Evolutionary conservation across 1,140 invertebrate genomes (phyloP).

Genomic region (Euglossa dilemma): DNA sequence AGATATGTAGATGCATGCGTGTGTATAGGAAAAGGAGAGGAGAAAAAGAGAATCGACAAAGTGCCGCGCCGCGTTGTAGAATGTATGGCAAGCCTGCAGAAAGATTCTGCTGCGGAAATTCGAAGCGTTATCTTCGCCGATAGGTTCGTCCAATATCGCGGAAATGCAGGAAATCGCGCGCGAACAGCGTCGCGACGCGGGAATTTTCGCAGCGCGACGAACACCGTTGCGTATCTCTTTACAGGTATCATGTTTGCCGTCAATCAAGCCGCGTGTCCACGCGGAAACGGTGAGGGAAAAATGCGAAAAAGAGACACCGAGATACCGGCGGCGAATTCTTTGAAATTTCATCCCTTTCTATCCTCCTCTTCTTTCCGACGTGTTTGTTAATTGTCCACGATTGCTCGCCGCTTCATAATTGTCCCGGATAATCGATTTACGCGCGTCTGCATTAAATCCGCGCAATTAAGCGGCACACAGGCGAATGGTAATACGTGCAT

Average conservation of each 20-base stretch:
- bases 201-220: neutral
- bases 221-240: neutral
- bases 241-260: neutral
- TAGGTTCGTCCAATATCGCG: neutral
- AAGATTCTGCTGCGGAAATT: neutral
- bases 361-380: no score
- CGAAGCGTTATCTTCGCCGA: neutral
- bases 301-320: no score
- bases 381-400: neutral
- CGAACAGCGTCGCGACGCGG: neutral
- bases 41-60: neutral
- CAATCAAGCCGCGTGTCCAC: neutral
- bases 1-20: no score
- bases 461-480: slow-evolving; percentile 8
- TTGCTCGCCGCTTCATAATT: slow-evolving; percentile 12
- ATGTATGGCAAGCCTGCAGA: neutral
- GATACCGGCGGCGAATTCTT: neutral
- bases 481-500: slow-evolving; percentile 11
- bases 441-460: slow-evolving; percentile 24
- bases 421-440: slow-evolving; percentile 29
- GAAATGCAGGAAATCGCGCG: slow-evolving; percentile 7
- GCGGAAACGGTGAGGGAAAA: neutral
- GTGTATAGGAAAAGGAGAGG: no score
- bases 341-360: neutral
- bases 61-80: neutral